phyloP scores from a whole-genome alignment of 2,888 invertebrate genomes.

The Habrosyne pyritoides region DNA sequence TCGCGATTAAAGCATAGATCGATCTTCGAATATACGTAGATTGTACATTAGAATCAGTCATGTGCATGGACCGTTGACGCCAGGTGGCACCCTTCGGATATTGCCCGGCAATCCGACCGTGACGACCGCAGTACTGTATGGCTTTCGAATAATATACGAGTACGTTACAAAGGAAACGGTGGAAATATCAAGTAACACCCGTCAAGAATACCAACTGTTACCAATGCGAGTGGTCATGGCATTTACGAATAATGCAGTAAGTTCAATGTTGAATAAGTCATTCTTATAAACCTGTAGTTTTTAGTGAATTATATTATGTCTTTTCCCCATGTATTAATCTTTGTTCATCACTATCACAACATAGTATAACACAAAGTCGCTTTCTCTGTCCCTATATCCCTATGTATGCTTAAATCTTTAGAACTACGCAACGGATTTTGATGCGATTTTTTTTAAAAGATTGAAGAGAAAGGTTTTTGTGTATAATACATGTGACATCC shows the following conservation, averaged over 20 bases:
- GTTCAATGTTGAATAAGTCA: background rate
- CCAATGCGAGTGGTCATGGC: background rate
- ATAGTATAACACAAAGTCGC: too few species aligned
- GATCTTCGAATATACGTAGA: constrained; percentile 35
- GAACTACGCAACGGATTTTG: too few species aligned
- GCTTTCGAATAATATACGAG: constrained; percentile 50
- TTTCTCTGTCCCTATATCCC: too few species aligned
- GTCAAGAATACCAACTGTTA: background rate
- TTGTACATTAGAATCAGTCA: constrained; percentile 39
- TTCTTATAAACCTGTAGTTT: too few species aligned
- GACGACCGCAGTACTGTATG: constrained; percentile 51
- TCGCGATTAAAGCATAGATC: constrained; percentile 31
- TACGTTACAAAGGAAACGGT: constrained; percentile 38
- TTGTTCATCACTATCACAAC: too few species aligned
- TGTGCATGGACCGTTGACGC: constrained; percentile 48
- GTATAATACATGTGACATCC: too few species aligned
- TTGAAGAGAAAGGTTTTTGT: too few species aligned
- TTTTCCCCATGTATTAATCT: too few species aligned
- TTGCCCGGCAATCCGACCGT: constrained; percentile 54
- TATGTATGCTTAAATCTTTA: too few species aligned
- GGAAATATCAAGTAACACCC: constrained; percentile 31
- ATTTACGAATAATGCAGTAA: background rate
- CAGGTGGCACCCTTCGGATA: constrained; percentile 50
- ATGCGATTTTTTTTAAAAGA: too few species aligned
- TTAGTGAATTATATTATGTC: too few species aligned